phyloP scores from a whole-genome alignment of 2,113 vertebrate genomes.

The Falco punctatus region DNA sequence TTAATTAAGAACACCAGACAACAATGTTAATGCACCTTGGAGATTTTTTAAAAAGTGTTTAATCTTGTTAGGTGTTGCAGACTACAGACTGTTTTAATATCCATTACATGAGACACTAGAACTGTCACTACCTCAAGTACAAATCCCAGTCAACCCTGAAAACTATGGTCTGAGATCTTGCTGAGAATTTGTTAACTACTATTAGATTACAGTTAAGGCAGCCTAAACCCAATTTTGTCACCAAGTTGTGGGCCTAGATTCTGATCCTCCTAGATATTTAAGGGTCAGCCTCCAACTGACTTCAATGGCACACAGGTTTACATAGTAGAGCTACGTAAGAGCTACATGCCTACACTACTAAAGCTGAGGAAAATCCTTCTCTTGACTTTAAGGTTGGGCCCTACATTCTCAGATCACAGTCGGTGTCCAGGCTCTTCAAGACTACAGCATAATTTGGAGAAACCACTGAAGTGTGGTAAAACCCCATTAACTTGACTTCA shows the following conservation, averaged over 20 bases:
- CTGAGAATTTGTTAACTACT: not conserved
- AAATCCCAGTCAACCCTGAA: not conserved
- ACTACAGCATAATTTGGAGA: not conserved
- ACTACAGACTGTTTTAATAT: not conserved
- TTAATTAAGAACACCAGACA: not conserved
- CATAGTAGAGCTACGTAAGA: not conserved
- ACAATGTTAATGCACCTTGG: accelerated
- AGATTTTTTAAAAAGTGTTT: not conserved
- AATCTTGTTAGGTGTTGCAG: not conserved
- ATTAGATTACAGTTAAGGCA: not conserved
- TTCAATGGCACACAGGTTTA: not conserved
- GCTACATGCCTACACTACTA: not conserved
- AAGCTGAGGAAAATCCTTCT: not conserved
- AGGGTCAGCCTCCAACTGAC: not conserved
- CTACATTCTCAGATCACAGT: not conserved
- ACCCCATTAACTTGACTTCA: not conserved
- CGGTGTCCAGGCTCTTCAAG: not conserved
- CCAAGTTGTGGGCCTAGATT: not conserved
- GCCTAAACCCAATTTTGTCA: not conserved
- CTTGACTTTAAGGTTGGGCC: not conserved
- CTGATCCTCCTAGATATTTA: not conserved
- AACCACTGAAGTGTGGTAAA: not conserved
- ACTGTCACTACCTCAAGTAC: not conserved
- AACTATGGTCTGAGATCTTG: not conserved
- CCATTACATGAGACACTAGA: not conserved